Percentiles rank a stretch among this genome's conserved stretches.
These are phyloP conservation scores for Onchidella celtica DNA, from an alignment of 2,888 invertebrate species.

Conservation along the genomic window DNA sequence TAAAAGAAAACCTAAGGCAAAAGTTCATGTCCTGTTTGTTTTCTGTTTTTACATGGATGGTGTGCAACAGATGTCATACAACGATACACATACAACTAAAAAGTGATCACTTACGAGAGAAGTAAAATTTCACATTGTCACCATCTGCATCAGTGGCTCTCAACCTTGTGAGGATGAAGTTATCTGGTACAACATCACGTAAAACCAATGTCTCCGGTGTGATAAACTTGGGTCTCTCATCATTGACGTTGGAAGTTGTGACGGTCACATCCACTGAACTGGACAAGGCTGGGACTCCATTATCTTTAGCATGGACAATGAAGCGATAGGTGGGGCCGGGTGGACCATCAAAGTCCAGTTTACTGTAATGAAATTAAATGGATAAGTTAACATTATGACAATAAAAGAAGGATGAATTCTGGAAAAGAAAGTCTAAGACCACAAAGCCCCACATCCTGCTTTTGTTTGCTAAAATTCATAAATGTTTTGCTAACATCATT, in stretches of 20 bases:
- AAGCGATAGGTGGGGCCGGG: conserved; percentile 87
- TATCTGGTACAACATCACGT: conserved; percentile 79
- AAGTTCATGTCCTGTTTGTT: too few relatives aligned
- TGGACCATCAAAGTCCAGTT: conserved; percentile 75
- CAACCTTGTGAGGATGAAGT: conserved; percentile 96
- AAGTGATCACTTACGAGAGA: conserved; percentile 76
- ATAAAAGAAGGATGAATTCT: too few relatives aligned
- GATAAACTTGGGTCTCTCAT: conserved; percentile 89
- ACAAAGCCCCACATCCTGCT: too few relatives aligned
- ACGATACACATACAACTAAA: too few relatives aligned
- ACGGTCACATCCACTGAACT: conserved; percentile 96
- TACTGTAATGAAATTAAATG: conserved; percentile 9
- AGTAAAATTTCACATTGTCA: conserved; percentile 94
- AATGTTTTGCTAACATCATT: too few relatives aligned
- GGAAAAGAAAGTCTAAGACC: too few relatives aligned
- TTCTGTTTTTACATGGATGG: too few relatives aligned
- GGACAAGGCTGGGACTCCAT: conserved; percentile 94
- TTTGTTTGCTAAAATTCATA: too few relatives aligned
- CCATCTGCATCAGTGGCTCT: conserved; percentile 98
- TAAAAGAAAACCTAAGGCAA: too few relatives aligned
- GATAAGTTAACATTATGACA: too few relatives aligned
- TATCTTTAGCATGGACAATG: conserved; percentile 95
- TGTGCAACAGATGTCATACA: too few relatives aligned
- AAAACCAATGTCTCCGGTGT: conserved; percentile 59
- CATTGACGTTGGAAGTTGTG: conserved; percentile 98